Evolutionary conservation across 2,797 vertebrate species (phyloP), one percentile per base, ranked within the genome.

Genomic region (Anabacerthia variegaticeps): DNA sequence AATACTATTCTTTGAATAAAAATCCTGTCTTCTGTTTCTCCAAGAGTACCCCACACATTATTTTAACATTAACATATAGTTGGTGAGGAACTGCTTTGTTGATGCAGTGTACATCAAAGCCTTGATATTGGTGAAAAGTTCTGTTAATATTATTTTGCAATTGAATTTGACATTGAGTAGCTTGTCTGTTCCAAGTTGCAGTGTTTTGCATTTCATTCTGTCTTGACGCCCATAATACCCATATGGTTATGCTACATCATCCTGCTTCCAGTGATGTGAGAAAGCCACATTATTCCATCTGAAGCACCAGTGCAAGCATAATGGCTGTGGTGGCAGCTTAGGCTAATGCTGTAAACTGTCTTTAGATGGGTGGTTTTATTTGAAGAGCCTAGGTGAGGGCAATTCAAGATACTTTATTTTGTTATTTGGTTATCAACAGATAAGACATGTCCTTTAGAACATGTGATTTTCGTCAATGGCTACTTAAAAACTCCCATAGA

Each of bases 171-270:
- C 93, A 74, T 84, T 23, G 81, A 77, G 79, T 92, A 94, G 88
- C 79, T 94, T 95, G 80, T 95, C 79, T 95, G 93, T 91, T 96
- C 80, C 94, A 36, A 95, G 83, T 93, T 93, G 85, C 74, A 9
- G 49, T 97, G 91, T 95, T 95, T 84, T 89, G 85, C 95, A 97
- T 96, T 92, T 92, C 93, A 94, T 97, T 95, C 76, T 95, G 92
- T 95, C 54, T 81, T 72, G 94, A 54, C 9, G 5, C 93, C 88
- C 96, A 96, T 96, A 43, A 85, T 89, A 22, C 82, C 88, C 91
- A 95, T 96, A 72, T 61, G 63, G 46, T 95, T 94, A 68, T 3
- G 94, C 94, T 96, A 22, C 88, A 85, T 93, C 95, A 96, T 96
- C 72, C 94, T 92, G 94, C 96, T 96, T 96, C 80, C 88, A 94